Percentiles rank a stretch among this genome's conserved stretches.
Evolutionary conservation across 37 sponge, comb jelly and placozoan species (phyloP).

Genomic region (Mnemiopsis leidyi): DNA sequence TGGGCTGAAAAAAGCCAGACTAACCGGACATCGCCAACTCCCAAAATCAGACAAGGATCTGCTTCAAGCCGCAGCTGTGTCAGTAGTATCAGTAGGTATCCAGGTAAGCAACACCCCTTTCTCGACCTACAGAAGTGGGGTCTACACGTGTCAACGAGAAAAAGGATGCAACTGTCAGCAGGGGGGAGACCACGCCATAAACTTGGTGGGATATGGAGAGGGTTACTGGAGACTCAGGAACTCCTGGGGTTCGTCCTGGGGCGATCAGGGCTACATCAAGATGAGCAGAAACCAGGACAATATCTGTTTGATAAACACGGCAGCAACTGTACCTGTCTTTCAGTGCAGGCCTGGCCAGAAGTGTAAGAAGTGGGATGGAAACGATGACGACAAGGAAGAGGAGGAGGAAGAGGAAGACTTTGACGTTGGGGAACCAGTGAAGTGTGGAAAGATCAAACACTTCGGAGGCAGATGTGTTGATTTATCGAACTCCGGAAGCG

Average conservation of each 20-base stretch:
- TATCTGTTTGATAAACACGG: not conserved
- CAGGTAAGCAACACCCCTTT: not conserved
- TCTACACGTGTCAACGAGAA: not conserved
- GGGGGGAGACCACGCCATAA: not conserved
- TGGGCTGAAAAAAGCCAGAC: not conserved
- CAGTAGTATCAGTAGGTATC: not conserved
- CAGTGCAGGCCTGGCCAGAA: not conserved
- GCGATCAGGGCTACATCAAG: slow-evolving; percentile 35
- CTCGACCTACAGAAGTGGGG: not conserved
- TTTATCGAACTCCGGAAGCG: not conserved
- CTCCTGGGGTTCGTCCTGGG: slow-evolving; percentile 9
- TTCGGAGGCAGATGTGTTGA: slow-evolving; percentile 3
- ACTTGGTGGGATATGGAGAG: not conserved
- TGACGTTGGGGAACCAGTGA: not conserved
- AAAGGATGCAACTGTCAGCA: not conserved
- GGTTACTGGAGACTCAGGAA: slow-evolving; percentile 20
- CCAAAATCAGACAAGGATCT: not conserved
- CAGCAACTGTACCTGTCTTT: not conserved
- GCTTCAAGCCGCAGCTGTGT: not conserved
- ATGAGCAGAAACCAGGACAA: not conserved
- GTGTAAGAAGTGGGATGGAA: not conserved
- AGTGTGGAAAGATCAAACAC: not conserved
- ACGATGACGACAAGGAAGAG: not conserved
- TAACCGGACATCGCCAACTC: not conserved
- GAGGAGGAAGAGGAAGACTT: not conserved